Evolutionary conservation across 2,888 invertebrate species (phyloP).

Genomic region (Philaethria dido): DNA sequence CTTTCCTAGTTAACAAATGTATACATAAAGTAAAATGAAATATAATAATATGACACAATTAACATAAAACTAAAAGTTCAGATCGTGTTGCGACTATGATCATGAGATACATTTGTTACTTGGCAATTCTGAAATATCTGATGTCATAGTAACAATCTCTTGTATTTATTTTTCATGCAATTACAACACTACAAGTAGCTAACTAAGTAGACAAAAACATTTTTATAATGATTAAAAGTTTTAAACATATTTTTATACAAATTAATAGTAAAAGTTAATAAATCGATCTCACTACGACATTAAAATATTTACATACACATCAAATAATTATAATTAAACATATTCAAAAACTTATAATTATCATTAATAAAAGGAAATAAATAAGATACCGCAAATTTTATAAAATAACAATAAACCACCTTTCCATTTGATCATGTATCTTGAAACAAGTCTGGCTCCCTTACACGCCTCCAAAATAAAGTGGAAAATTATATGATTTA

Average conservation of each 20-base stretch:
- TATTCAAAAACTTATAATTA: conserved; percentile 34
- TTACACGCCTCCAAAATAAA: not conserved
- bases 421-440: not conserved
- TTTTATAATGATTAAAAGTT: not conserved
- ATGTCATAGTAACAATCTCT: not conserved
- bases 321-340: conserved; percentile 43
- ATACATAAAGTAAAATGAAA: conserved; percentile 24
- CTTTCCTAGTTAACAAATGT: conserved; percentile 27
- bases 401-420: conserved; percentile 14
- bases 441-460: not conserved
- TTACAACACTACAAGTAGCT: conserved; percentile 3
- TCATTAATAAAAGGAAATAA: conserved; percentile 8
- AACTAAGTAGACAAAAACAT: not conserved
- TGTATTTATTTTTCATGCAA: not conserved
- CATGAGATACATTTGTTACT: not conserved
- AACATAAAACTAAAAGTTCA: conserved; percentile 31
- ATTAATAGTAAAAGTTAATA: conserved; percentile 15
- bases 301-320: conserved; percentile 26
- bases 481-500: not conserved
- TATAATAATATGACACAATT: conserved; percentile 38
- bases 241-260: not conserved
- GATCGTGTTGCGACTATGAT: not conserved
- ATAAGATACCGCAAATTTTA: conserved; percentile 21
- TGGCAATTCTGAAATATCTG: not conserved
- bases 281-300: conserved; percentile 31